Conservation (phyloP, 2,113 vertebrate genomes). For the Lamprologus callipterus region DNA sequence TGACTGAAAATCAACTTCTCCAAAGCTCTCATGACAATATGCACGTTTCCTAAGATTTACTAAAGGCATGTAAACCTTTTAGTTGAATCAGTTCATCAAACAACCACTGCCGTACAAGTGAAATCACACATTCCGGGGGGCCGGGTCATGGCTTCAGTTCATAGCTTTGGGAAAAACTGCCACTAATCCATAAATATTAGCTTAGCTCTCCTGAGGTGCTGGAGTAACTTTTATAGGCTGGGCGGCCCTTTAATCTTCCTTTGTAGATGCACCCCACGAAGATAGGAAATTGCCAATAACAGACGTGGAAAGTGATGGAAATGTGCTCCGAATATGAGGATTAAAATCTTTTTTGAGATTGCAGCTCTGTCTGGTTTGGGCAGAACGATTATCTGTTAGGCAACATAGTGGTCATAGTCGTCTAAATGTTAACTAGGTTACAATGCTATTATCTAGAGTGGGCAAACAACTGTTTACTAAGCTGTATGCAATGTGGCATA, state of each 20-base stretch:
- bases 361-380: neutral
- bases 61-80: neutral
- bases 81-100: neutral
- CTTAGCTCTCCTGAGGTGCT: neutral
- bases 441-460: neutral
- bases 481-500: neutral
- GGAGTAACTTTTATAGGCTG: neutral
- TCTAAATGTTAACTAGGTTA: neutral
- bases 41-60: neutral
- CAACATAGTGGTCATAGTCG: neutral
- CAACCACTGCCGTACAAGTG: neutral
- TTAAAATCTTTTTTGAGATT: neutral
- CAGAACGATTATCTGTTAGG: neutral
- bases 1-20: neutral
- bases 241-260: constrained; percentile 3
- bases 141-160: neutral
- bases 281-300: neutral
- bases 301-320: neutral
- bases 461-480: neutral
- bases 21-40: neutral
- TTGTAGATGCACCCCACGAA: neutral
- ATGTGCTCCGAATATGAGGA: neutral
- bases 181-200: neutral
- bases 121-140: neutral
- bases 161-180: neutral